Base-by-base conservation (phyloP, 2,113 vertebrate genomes). In the Cromileptes altivelis region DNA sequence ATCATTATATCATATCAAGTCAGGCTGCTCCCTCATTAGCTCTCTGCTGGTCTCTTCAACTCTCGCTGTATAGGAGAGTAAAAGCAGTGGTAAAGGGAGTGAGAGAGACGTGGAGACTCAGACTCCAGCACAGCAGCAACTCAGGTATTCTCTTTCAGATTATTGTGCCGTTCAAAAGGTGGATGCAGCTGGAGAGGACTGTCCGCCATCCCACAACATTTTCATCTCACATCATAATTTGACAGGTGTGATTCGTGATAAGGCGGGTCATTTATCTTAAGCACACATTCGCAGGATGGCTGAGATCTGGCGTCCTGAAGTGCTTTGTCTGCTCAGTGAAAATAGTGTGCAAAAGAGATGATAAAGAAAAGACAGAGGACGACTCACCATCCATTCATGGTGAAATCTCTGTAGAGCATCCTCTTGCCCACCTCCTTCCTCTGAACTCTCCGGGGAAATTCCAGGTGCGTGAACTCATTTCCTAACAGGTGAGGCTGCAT, bases 401-500 rank as follows among this genome's bases (percentile, higher is more conserved):
- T 98, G 93, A 98, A 99, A 92, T 99, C 97, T 80, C 98, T 94
- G 96, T 98, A 99, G 76, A 99, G 96, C 97, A 99, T 99, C 92
- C 95, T 97, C 95, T 99, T 99, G 58, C 98, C 98, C 85, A 99
- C 94, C 87, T 99, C 98, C 89, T 99, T 99, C 89, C 97, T 97
- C 88, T 98, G 98, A 57, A 99, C 97, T 84, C 97, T 96, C 92
- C 98, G 95, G 90, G 98, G 98, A 95, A 99, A 99, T 94, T 99
- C 98, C 92, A 99, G 95, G 94, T 99, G 97, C n/a, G 98, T 99
- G 95, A 99, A 99, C 80, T 99, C 98, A 69, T 98, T 98, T 91
- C 98, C 98, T 81, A 99, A 94, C 91, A 99, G 95, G 88, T 99
- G 97, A 70, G 98, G 98, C 95, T 99, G 98, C 96, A 99, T 97